phyloP scores from a whole-genome alignment of 2,113 vertebrate genomes.

The Microcebus lehilahytsara region DNA sequence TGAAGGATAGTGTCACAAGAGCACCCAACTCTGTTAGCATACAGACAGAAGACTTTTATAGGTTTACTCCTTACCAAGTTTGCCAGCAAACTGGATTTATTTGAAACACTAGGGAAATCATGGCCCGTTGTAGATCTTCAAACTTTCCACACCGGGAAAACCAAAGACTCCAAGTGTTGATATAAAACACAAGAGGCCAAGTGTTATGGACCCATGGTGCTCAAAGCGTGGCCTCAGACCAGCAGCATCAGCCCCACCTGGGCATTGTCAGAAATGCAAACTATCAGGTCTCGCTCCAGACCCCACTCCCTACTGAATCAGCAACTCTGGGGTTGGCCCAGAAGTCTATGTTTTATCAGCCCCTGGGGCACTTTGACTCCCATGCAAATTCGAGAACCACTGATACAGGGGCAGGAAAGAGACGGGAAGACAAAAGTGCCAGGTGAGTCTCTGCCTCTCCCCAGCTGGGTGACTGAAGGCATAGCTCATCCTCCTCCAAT shows the following conservation, averaged over 20 bases:
- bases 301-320: neutral
- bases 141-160: neutral
- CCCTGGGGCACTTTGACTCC: neutral
- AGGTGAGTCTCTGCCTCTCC: neutral
- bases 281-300: neutral
- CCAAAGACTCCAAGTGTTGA: neutral
- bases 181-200: neutral
- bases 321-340: neutral
- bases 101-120: neutral
- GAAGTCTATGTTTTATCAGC: neutral
- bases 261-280: neutral
- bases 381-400: neutral
- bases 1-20: neutral
- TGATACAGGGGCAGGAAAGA: neutral
- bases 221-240: neutral
- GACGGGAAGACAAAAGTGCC: neutral
- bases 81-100: neutral
- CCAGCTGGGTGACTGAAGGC: neutral
- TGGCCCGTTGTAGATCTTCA: neutral
- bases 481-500: neutral
- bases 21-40: neutral
- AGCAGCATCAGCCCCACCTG: too few species aligned
- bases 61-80: neutral
- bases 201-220: neutral
- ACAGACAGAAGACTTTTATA: neutral